phyloP scores from a whole-genome alignment of 2,797 vertebrate species.

The Aselliscus stoliczkanus region DNA sequence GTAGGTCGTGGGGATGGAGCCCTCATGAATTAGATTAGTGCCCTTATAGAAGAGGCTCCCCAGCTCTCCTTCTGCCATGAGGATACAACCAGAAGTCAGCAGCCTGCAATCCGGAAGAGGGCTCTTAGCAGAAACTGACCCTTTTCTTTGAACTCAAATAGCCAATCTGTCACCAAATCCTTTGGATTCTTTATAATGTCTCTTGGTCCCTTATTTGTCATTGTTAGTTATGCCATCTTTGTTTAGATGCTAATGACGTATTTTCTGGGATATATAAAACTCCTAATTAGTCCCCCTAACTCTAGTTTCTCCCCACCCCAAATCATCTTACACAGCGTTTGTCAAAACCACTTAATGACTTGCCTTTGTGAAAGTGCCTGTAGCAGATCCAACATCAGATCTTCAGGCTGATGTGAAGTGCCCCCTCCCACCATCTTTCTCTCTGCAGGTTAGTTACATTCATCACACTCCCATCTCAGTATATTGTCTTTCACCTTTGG shows the following conservation, averaged over 20 bases:
- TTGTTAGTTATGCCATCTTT: background rate
- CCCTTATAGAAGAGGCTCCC: background rate
- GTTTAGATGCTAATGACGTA: background rate
- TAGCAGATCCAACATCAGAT: background rate
- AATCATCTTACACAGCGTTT: background rate
- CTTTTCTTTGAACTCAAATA: background rate
- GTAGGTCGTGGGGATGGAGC: background rate
- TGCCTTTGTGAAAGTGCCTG: background rate
- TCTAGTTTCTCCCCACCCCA: background rate
- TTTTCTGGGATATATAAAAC: background rate
- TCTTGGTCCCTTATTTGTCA: background rate
- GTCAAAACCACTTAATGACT: background rate
- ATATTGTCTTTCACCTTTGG: background rate
- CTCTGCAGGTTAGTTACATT: background rate
- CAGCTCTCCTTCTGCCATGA: background rate
- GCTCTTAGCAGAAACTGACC: background rate
- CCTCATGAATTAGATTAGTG: background rate
- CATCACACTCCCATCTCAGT: background rate
- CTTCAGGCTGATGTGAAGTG: background rate
- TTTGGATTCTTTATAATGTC: background rate
- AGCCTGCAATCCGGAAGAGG: background rate
- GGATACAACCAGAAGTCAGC: background rate
- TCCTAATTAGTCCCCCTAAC: background rate
- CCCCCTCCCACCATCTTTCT: too few relatives aligned
- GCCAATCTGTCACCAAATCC: background rate